Base-by-base conservation (phyloP, 2,888 invertebrate species). In the Leucozona laternaria region DNA sequence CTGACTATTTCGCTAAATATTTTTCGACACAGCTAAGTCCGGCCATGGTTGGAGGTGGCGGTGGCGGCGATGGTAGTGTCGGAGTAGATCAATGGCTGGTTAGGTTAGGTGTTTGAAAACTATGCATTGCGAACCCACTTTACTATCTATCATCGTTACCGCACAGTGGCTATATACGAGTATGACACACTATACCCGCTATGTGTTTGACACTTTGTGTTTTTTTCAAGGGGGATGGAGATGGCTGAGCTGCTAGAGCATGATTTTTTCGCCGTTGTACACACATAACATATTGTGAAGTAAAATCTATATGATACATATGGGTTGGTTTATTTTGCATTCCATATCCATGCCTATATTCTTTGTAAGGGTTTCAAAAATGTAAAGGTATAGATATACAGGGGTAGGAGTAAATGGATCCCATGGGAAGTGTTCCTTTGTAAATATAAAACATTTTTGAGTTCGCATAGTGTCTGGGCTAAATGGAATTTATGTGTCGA, bases 91-190 rank as follows among this genome's bases (percentile, higher is more conserved):
- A 80, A 80, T 80, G 73, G 43, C 58, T 53, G 58, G 60, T 53
- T 68, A 50, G 50, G 73, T 55, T 53, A 48, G 31, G 66, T 48
- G 45, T 66, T 25, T 66, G 66, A 31, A 31, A 48, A 34, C 48
- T 37, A 37, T 58, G 50, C 25, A 43, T 10, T 45, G 45, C 48
- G 48, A 53, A 40, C 31, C 11, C 34, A 55, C 48, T n/a, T 22
- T 45, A 13, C 75, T 64, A 81, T 76, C 68, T 62, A 64, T 76
- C 70, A 71, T 76, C 60, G 76, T 81, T 76, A 76, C 70, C 48
- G 60, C 55, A 60, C 62, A 62, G 68, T 75, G 70, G 62, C 73
- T 31, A 31, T 50, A 20, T 43, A n/a, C n/a, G n/a, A n/a, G n/a
- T n/a, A 22, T 80, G 75, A 43, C 68, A 55, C 60, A 60, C 37